Base-by-base conservation (phyloP, 2,113 vertebrate genomes). In the Ondatra zibethicus region DNA sequence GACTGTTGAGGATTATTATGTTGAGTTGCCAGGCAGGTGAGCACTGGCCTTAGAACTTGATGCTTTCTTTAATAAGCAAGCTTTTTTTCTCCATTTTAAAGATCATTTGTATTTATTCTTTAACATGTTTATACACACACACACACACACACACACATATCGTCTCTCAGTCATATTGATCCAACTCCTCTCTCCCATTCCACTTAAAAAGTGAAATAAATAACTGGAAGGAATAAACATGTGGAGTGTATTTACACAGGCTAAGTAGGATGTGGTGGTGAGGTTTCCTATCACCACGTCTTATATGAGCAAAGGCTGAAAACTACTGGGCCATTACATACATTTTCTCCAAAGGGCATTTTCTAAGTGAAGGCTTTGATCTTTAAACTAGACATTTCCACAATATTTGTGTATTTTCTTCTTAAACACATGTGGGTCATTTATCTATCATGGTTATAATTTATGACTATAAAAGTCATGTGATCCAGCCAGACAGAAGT, bases 341-440 rank as follows among this genome's bases (percentile, higher is more conserved):
- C 8, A 27, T 82, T 39, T 39, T 82, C 36, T 82, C 36, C 55
- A 82, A 68, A 77, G 33, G 1, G 12, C 23, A 31, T 94, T 94
- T 93, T 81, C 39, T 29, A 10, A 70, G 14, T 42, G 17, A 63
- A 10, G 16, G 31, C 6, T 95, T 85, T 58, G 33, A 45, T 89
- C 75, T 23, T n/a, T 39, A 21, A 33, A 81, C 21, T 76, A 36
- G 2, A 58, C 1, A 31, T 93, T 17, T 91, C 31, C 10, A n/a
- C 3, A 87, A n/a, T 13, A 61, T 31, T 96, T 93, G 5, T 55
- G 9, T 12, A 21, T 88, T 94, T 95, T 95, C 27, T 91, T 82
- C n/a, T 91, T 89, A 82, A 76, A 72, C 31, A 42, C 33, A 89
- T 1, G 63, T 52, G 45, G 1, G 2, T n/a, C n/a, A 77, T 90